phyloP scores from a whole-genome alignment of 1,140 invertebrate genomes.

The Semibalanus balanoides region DNA sequence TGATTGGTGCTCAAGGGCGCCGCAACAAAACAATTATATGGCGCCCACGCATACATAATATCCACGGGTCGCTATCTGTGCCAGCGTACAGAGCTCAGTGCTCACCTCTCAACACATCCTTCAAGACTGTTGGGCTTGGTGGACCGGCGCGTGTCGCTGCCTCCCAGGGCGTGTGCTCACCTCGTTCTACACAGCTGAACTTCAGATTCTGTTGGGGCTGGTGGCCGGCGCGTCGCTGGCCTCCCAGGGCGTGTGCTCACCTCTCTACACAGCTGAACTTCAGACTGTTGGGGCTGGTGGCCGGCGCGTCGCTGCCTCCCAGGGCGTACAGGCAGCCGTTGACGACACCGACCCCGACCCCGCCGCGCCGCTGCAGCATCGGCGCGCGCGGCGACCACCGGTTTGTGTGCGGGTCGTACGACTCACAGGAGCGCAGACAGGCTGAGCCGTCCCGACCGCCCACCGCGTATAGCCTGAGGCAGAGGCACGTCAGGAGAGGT shows the following conservation, averaged over 20 bases:
- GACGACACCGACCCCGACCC: conserved; percentile 38
- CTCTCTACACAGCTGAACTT: conserved; percentile 84
- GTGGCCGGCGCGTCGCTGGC: too few species aligned
- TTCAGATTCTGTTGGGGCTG: conserved; percentile 60
- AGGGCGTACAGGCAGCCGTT: conserved; percentile 52
- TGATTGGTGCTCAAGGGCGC: too few species aligned
- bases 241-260: too few species aligned
- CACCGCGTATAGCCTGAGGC: conserved; percentile 67
- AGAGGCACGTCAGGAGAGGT: too few species aligned
- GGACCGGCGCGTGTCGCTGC: too few species aligned
- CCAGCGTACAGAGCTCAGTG: too few species aligned
- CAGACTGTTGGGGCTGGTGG: conserved; percentile 62
- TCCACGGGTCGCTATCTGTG: too few species aligned
- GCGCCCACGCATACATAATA: too few species aligned
- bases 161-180: too few species aligned
- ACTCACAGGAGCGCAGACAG: conserved; percentile 65
- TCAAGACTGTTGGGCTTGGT: too few species aligned
- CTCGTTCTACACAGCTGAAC: conserved; percentile 85
- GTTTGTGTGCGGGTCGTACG: conserved; percentile 44
- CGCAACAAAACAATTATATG: too few species aligned
- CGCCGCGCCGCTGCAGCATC: conserved; percentile 38
- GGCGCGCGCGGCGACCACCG: conserved; percentile 42
- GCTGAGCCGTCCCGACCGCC: conserved; percentile 83
- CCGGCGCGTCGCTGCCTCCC: conserved; percentile 78
- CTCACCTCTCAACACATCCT: too few species aligned